Base-by-base conservation (phyloP, 2,797 vertebrate genomes). In the Syngnathus acus region DNA sequence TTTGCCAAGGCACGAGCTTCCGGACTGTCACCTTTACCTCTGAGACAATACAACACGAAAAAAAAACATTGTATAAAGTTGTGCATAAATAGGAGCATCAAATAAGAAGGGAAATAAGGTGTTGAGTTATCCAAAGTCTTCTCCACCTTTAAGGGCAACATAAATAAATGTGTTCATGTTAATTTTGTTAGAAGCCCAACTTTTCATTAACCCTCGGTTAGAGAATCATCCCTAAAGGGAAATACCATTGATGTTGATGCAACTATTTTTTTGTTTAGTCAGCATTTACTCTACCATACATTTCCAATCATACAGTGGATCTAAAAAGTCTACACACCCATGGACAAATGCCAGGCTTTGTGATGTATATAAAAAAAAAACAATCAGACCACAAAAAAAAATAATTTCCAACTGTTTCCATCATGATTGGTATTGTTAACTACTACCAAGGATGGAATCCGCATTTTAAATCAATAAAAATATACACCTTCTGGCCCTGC, bases 11-110 rank as follows among this genome's bases (percentile, higher is more conserved):
- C 92, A 70, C 97, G 92, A 17, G 95, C 95, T 86, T 99, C 97
- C 0, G 96, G 97, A 62, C 91, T 95, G 78, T 98, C 94, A n/a
- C 97, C 96, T 90, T 97, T 98, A 71, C 97, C 97, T 75, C 96
- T 98, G 77, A 71, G 55, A 68, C 13, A 51, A 58, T 32, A 32
- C 1, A 65, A 66, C 8, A 60, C 42, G 13, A 62, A 10, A 45
- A 45, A 13, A 26, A 73, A 47, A 77, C n/a, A n/a, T 53, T 10
- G 51, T 37, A 43, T 64, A 6, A 65, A 4, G 0, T 3, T 40
- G 21, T 23, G 17, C 64, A 40, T 69, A 68, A 71, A 60, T 19
- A 51, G 16, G 2, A 26, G 51, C n/a, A 13, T 66, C 59, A 42
- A 45, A 5, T 3, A 17, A 21, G 6, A 68, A n/a, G 0, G n/a